Base-by-base conservation (phyloP, 2,797 vertebrate genomes). In the Nyctalus aviator region DNA sequence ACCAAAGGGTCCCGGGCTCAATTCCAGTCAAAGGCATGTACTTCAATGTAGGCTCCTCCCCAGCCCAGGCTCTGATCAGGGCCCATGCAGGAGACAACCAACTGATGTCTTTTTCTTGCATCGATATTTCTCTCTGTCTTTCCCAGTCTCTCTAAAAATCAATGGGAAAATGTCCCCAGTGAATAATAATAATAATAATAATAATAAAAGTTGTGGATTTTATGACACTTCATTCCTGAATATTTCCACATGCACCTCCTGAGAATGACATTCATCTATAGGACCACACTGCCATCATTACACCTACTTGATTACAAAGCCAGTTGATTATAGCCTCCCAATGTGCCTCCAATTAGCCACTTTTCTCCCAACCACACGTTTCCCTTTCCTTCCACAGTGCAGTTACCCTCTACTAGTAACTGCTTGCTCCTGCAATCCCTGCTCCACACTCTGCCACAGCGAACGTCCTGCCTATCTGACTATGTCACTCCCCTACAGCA, bases 361-460 rank as follows among this genome's bases (percentile, higher is more conserved):
- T 55, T 69, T 77, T 46, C 73, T 83, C n/a, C 41, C 12, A 73
- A 15, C 18, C n/a, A 7, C 10, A 18, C 0, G 14, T 21, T 3
- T 57, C 18, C 9, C 23, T 75, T 27, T 2, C 6, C 37, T 15
- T 12, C 15, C 8, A 2, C 0, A 6, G 20, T 2, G 2, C 6
- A 12, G n/a, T 37, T 41, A 3, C n/a, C 62, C 57, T 69, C 25
- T 18, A 18, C 17, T 50, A 50, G 50, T 18, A 27, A 17, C 25
- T 10, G 11, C 15, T 8, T 53, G 13, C 41, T 32, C 30, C 27
- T 50, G 32, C 23, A 35, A 21, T 2, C 44, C 20, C 2, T 0
- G 18, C 5, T 53, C 68, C 46, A 9, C 1, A 6, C 18, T 59
- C 66, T 23, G 69, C 88, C 78, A 27, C 21, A 41, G 50, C 0